A percentile compares a stretch with the other conserved stretches of the same genome.
These are phyloP conservation scores for Cataglyphis hispanica DNA, from an alignment of 1,140 invertebrate genomes.

Conservation along the genomic window DNA sequence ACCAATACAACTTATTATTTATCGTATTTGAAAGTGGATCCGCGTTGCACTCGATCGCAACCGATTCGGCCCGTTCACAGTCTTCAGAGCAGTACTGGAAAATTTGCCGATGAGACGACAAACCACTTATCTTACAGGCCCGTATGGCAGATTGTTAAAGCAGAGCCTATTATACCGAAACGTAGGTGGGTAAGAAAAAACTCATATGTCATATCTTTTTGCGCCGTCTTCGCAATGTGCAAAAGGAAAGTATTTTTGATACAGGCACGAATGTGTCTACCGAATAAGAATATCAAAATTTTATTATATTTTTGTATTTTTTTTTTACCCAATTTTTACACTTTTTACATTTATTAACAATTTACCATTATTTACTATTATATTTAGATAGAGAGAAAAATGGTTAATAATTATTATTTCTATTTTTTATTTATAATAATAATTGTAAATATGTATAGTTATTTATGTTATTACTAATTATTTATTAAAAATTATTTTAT, in stretches of 20 bases:
- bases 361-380: no score
- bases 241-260: neutral
- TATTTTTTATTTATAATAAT: no score
- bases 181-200: slow-evolving; percentile 76
- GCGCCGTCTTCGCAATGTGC: neutral
- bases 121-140: slow-evolving; percentile 79
- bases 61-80: slow-evolving; percentile 81
- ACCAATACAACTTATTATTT: slow-evolving; percentile 87
- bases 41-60: slow-evolving; percentile 69
- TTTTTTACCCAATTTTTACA: no score
- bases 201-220: neutral
- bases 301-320: neutral
- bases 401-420: no score
- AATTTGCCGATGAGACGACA: slow-evolving; percentile 80
- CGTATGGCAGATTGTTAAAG: slow-evolving; percentile 74
- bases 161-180: slow-evolving; percentile 78
- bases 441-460: no score
- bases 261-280: neutral
- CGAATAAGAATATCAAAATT: neutral
- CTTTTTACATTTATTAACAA: no score
- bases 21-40: slow-evolving; percentile 86
- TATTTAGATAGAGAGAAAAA: no score
- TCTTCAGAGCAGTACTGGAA: slow-evolving; percentile 77
- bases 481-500: no score
- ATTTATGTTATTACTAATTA: no score